These are phyloP conservation scores for Eira barbara DNA, from an alignment of 2,113 vertebrate genomes.

Conservation along the genomic window DNA sequence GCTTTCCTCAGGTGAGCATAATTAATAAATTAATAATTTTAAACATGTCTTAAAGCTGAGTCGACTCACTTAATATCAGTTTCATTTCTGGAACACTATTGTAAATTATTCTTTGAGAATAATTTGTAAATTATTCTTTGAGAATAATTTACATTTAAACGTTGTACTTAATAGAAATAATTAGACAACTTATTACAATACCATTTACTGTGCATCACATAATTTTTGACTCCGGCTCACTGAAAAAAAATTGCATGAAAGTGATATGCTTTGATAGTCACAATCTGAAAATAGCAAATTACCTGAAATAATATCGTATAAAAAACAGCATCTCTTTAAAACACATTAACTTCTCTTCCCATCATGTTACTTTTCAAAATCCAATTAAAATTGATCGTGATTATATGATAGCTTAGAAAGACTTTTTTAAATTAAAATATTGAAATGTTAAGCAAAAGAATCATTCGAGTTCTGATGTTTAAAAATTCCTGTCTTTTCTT, in stretches of 20 bases:
- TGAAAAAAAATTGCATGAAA: background rate
- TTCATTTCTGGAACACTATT: background rate
- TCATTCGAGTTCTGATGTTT: background rate
- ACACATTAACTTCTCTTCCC: background rate
- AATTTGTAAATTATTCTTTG: background rate
- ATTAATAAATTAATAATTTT: conserved; percentile 23
- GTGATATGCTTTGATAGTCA: conserved; percentile 7
- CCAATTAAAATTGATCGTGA: background rate
- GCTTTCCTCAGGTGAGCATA: background rate
- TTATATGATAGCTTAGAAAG: background rate
- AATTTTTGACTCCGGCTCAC: background rate
- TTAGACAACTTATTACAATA: background rate
- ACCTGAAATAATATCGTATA: conserved; percentile 19
- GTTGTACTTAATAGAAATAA: background rate
- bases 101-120: background rate
- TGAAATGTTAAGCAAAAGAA: background rate
- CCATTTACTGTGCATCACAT: background rate
- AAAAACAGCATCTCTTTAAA: background rate
- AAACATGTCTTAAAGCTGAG: conserved; percentile 3
- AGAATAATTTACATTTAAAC: background rate
- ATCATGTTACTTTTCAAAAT: background rate
- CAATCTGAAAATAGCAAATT: conserved; percentile 28
- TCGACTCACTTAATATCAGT: background rate
- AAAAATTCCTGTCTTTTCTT: background rate
- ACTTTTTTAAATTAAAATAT: background rate